A percentile compares a stretch with the other conserved stretches of the same genome.
Evolutionary conservation across 2,113 vertebrate genomes (phyloP).

Genomic region (Oreochromis tanganicae): DNA sequence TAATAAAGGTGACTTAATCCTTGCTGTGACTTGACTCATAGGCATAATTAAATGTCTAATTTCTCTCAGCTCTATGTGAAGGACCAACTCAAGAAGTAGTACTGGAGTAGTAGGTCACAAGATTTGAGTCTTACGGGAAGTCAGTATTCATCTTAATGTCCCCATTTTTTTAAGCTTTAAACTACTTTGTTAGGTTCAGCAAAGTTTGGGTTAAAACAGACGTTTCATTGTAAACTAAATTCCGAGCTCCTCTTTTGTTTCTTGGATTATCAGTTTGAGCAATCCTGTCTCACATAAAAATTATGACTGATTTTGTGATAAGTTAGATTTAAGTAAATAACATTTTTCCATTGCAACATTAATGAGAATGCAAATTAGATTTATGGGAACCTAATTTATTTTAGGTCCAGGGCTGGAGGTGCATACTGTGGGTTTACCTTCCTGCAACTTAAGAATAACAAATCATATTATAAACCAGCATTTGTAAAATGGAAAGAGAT

Average conservation of each 20-base stretch:
- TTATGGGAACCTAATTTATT: rapidly evolving
- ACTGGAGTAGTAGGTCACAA: not conserved
- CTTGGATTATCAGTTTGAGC: not conserved
- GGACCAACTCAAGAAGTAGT: not conserved
- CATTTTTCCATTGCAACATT: not conserved
- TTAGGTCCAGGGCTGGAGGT: not conserved
- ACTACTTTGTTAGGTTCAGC: rapidly evolving
- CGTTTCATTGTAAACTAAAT: not conserved
- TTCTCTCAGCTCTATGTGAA: not conserved
- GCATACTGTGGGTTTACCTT: not conserved
- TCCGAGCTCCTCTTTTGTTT: not conserved
- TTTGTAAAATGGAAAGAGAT: not conserved
- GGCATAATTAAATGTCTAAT: not conserved
- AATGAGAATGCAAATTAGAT: not conserved
- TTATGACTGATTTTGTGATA: not conserved
- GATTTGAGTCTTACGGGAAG: not conserved
- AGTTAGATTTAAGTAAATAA: not conserved
- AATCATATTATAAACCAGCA: not conserved
- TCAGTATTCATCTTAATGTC: not conserved
- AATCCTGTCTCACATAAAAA: rapidly evolving
- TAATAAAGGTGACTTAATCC: not conserved
- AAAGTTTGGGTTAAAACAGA: not conserved
- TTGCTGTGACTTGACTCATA: rapidly evolving
- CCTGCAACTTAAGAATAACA: not conserved
- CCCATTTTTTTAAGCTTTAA: rapidly evolving